phyloP scores from a whole-genome alignment of 2,888 invertebrate genomes.

The Harpalus rufipes region DNA sequence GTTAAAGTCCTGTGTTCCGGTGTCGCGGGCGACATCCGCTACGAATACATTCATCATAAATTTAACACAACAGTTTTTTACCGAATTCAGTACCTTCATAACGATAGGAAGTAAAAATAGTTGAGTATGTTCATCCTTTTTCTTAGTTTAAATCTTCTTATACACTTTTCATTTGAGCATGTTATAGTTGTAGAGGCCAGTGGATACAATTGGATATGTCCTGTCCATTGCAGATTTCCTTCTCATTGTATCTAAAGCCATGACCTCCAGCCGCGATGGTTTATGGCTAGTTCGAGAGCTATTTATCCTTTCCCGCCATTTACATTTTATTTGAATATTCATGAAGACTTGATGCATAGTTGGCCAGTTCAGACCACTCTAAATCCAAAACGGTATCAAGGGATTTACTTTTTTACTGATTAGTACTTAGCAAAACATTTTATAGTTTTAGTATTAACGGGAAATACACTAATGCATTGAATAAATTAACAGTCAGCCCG shows the following conservation, averaged over 20 bases:
- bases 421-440: constrained; percentile 49
- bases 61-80: too few species aligned
- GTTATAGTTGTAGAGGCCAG: neutral
- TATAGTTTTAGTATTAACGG: constrained; percentile 48
- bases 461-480: constrained; percentile 19
- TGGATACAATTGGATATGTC: constrained; percentile 7
- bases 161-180: neutral
- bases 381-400: constrained; percentile 56
- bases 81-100: too few species aligned
- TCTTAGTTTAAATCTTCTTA: neutral
- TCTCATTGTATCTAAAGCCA: neutral
- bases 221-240: neutral
- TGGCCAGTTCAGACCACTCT: constrained; percentile 49
- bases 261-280: constrained; percentile 67
- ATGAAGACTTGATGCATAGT: constrained; percentile 69
- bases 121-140: neutral
- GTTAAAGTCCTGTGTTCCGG: too few species aligned
- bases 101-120: too few species aligned
- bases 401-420: constrained; percentile 45
- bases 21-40: too few species aligned
- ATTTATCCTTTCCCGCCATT: constrained; percentile 70
- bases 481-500: constrained; percentile 5
- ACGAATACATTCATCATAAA: too few species aligned
- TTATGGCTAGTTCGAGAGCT: constrained; percentile 70
- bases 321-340: constrained; percentile 71